phyloP scores from a whole-genome alignment of 1,140 invertebrate genomes.

The Drosophila nigromelanica region DNA sequence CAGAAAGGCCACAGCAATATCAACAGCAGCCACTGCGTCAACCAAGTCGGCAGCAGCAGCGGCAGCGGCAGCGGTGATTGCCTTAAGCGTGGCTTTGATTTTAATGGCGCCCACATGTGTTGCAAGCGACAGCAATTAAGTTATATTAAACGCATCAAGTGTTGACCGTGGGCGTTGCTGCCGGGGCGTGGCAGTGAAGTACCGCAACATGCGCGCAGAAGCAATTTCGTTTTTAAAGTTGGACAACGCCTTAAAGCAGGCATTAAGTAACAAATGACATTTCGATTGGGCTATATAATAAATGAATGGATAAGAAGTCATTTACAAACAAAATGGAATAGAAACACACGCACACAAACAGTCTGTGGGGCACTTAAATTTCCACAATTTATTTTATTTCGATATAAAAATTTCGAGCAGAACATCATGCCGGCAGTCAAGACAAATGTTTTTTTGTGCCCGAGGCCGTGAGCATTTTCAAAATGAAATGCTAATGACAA shows the following conservation, averaged over 20 bases:
- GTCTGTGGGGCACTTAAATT: slow-evolving; percentile 49
- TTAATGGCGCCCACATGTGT: slow-evolving; percentile 55
- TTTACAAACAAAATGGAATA: slow-evolving; percentile 48
- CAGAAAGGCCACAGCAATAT: slow-evolving; percentile 11
- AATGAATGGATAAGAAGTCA: slow-evolving; percentile 67
- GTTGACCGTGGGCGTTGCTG: slow-evolving; percentile 17
- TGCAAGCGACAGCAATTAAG: slow-evolving; percentile 55
- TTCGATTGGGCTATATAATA: slow-evolving; percentile 69
- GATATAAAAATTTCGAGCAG: slow-evolving; percentile 38
- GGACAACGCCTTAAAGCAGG: slow-evolving; percentile 9
- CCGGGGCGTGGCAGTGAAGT: slow-evolving; percentile 1
- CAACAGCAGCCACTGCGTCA: slow-evolving; percentile 1
- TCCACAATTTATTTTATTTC: slow-evolving; percentile 73
- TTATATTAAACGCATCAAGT: slow-evolving; percentile 53
- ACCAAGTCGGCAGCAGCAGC: neutral
- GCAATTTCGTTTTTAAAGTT: slow-evolving; percentile 33
- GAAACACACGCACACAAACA: slow-evolving; percentile 1
- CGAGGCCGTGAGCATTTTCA: slow-evolving; percentile 51
- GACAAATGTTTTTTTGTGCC: slow-evolving; percentile 67
- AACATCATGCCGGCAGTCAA: slow-evolving; percentile 22
- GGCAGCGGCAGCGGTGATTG: neutral
- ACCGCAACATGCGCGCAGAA: neutral
- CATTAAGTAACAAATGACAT: slow-evolving; percentile 47
- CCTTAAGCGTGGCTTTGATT: slow-evolving; percentile 44
- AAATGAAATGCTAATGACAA: slow-evolving; percentile 68